phyloP scores from a whole-genome alignment of 2,113 vertebrate species.

The cat (Felis catus) region F.catus_Fca126_mat1.0 CM031424.1:2750501-2751000 shows the following conservation, averaged over 20 bases:
- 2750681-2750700: not conserved
- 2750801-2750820: not conserved
- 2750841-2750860: not conserved
- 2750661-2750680: not conserved
- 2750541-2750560: not conserved
- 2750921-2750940: not conserved
- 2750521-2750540: too few species aligned
- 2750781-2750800: not conserved
- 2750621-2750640: not conserved
- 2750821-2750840: not conserved
- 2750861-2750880: not conserved
- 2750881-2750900: not conserved
- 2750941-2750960: not conserved
- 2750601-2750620: not conserved
- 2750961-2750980: not conserved
- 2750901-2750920: not conserved
- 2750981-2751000: not conserved
- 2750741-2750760: not conserved
- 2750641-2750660: not conserved
- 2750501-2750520: not conserved
- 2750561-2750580: not conserved
- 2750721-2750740: not conserved
- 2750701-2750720: too few species aligned
- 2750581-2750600: not conserved
- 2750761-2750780: not conserved